Percentiles rank a stretch among this genome's conserved stretches.
These are phyloP conservation scores for Epizoanthus illoricatus DNA, from an alignment of 92 coral and sea anemone genomes.

Conservation along the genomic window DNA sequence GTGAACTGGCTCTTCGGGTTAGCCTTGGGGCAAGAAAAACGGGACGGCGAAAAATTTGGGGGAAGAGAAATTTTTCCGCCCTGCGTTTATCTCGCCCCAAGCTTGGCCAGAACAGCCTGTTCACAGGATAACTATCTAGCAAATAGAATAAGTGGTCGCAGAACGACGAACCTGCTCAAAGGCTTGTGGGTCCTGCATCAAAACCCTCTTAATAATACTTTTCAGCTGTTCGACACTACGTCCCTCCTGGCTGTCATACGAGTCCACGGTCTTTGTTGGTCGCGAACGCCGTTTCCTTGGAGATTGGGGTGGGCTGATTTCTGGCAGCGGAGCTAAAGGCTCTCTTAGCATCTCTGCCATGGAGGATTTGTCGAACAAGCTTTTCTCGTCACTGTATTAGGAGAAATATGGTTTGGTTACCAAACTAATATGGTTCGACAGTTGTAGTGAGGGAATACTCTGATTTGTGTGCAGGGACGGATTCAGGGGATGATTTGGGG, in stretches of 20 bases:
- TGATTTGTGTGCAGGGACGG: too few relatives aligned
- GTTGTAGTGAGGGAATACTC: too few relatives aligned
- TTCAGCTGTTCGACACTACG: constrained; percentile 87
- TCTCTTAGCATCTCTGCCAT: constrained; percentile 59
- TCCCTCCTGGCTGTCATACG: constrained; percentile 81
- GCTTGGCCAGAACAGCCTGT: too few relatives aligned
- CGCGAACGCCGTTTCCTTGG: constrained; percentile 84
- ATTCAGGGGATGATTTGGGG: too few relatives aligned
- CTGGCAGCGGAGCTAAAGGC: constrained; percentile 59
- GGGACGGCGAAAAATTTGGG: too few relatives aligned
- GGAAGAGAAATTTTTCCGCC: too few relatives aligned
- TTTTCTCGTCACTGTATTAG: constrained; percentile 73
- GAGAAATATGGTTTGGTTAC: not conserved
- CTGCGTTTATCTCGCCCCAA: too few relatives aligned
- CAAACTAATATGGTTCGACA: not conserved
- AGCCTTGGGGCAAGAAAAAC: too few relatives aligned
- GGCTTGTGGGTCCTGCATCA: constrained; percentile 70
- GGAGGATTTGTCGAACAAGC: constrained; percentile 87
- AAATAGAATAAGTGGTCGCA: not conserved
- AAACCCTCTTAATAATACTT: constrained; percentile 57
- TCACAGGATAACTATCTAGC: too few relatives aligned
- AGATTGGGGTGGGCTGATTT: constrained; percentile 72
- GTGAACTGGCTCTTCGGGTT: too few relatives aligned
- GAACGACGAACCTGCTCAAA: constrained; percentile 75
- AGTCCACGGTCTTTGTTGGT: constrained; percentile 83